A percentile compares a stretch with the other conserved stretches of the same genome.
Conservation (phyloP, 2,888 invertebrate species). For the Dryomyza anilis region DNA sequence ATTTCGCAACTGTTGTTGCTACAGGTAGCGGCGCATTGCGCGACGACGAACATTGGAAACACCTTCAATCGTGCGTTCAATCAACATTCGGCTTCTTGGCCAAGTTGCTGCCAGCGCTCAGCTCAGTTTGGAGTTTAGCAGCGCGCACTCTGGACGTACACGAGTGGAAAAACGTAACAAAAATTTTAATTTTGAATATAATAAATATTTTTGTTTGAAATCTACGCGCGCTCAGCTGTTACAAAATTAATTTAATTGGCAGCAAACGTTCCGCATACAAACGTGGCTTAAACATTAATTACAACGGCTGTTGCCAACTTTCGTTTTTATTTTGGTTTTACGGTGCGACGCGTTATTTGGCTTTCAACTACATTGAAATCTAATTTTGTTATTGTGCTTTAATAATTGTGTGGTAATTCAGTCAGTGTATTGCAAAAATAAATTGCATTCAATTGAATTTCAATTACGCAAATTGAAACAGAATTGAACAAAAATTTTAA, state of each 20-base stretch:
- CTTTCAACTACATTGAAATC: neutral
- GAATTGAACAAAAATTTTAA: neutral
- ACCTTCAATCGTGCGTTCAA: too few relatives aligned
- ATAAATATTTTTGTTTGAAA: constrained; percentile 25
- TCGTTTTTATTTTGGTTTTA: constrained; percentile 40
- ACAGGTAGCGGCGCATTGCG: neutral
- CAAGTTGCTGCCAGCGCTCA: constrained; percentile 8
- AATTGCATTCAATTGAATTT: neutral
- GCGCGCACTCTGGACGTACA: constrained; percentile 41
- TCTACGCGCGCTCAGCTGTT: constrained; percentile 28
- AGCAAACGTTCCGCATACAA: constrained; percentile 45
- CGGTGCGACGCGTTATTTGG: too few relatives aligned
- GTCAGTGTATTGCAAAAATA: constrained; percentile 29
- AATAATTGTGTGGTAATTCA: too few relatives aligned
- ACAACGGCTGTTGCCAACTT: constrained; percentile 30
- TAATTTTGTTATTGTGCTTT: too few relatives aligned
- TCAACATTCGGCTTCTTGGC: constrained; percentile 15
- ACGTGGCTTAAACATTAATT: neutral
- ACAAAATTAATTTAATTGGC: constrained; percentile 28
- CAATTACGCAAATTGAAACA: neutral
- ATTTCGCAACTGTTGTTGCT: neutral
- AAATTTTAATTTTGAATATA: constrained; percentile 18
- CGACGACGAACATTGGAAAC: too few relatives aligned
- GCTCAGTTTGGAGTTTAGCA: constrained; percentile 31
- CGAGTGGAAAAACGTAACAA: neutral